phyloP scores from a whole-genome alignment of 2,113 vertebrate genomes.

The Plestiodon gilberti region DNA sequence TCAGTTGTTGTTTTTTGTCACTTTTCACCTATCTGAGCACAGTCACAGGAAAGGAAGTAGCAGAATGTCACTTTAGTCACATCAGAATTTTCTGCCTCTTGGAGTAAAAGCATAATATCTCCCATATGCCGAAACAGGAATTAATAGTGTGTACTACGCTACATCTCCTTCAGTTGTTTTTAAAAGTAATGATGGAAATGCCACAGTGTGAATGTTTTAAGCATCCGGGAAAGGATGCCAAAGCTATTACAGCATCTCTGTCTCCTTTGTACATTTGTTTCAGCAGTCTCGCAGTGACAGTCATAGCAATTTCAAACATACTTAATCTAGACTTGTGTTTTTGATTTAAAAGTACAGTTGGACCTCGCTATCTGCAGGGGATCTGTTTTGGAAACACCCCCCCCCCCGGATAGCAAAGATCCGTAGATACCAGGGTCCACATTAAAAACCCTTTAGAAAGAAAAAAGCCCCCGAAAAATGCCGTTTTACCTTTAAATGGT shows the following conservation, averaged over 20 bases:
- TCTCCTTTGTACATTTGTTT: not conserved
- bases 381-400: too few relatives aligned
- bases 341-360: not conserved
- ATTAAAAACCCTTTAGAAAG: too few relatives aligned
- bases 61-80: slow-evolving; percentile 24
- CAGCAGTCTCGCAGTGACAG: not conserved
- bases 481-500: too few relatives aligned
- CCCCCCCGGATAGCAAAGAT: too few relatives aligned
- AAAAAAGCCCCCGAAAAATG: too few relatives aligned
- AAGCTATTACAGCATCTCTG: not conserved
- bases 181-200: slow-evolving; percentile 9
- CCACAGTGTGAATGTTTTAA: not conserved
- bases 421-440: too few relatives aligned
- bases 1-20: not conserved
- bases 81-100: not conserved
- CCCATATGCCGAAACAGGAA: slow-evolving; percentile 9
- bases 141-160: slow-evolving; percentile 4
- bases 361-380: too few relatives aligned
- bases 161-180: slow-evolving; percentile 9
- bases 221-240: not conserved
- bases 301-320: not conserved
- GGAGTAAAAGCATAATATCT: not conserved
- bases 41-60: not conserved
- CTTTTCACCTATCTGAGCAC: not conserved
- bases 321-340: not conserved